These are phyloP conservation scores for Poicephalus gulielmi DNA, from an alignment of 2,113 vertebrate species.

Conservation along the genomic window DNA sequence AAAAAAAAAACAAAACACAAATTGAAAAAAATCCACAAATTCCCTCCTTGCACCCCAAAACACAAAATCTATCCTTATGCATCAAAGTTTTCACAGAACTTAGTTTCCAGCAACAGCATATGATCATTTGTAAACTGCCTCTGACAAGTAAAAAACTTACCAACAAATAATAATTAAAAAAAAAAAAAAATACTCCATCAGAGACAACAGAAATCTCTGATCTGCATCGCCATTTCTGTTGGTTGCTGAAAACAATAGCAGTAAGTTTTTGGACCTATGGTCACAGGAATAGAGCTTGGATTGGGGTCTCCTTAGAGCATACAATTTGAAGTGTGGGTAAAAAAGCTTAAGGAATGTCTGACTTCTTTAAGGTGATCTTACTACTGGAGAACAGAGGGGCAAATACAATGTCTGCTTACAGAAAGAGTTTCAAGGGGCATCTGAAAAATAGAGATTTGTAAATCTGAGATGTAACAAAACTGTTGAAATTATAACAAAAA, in stretches of 20 bases:
- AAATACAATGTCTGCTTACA: background rate
- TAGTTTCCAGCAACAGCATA: background rate
- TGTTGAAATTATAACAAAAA: background rate
- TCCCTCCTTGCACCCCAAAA: rapidly evolving
- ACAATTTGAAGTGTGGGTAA: rapidly evolving
- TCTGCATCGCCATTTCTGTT: background rate
- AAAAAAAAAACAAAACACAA: background rate
- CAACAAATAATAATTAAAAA: background rate
- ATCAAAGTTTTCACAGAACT: background rate
- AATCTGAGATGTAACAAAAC: background rate
- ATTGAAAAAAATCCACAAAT: background rate
- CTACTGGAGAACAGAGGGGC: background rate
- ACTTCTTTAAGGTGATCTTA: background rate
- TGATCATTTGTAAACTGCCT: background rate
- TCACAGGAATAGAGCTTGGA: background rate
- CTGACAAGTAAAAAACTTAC: background rate
- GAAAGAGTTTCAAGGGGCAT: background rate
- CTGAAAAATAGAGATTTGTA: background rate
- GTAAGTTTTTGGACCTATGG: background rate
- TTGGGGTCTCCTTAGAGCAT: background rate
- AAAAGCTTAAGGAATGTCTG: background rate
- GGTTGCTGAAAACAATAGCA: background rate
- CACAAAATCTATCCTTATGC: background rate
- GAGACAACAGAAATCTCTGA: background rate
- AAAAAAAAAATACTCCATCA: background rate